Evolutionary conservation across 2,797 vertebrate genomes (phyloP).

Genomic region (Chrosomus eos): DNA sequence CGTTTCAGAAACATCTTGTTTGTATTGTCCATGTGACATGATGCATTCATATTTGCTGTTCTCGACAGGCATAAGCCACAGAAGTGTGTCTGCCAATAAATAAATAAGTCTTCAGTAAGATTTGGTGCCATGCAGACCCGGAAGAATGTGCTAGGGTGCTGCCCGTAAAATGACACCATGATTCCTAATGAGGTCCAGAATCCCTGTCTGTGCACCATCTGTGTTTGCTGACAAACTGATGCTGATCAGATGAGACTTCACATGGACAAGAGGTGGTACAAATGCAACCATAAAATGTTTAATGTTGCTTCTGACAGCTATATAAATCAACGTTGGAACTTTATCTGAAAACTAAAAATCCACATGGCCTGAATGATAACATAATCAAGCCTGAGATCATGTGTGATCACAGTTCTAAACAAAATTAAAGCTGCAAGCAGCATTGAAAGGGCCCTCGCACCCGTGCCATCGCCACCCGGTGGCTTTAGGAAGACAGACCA

Average conservation of each 20-base stretch:
- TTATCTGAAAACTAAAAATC: background rate
- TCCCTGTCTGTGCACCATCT: slow-evolving; percentile 32
- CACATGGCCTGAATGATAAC: background rate
- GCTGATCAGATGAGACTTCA: slow-evolving; percentile 18
- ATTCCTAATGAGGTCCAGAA: slow-evolving; percentile 36
- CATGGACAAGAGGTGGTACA: slow-evolving; percentile 5
- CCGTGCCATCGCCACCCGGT: no score
- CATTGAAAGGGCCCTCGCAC: no score
- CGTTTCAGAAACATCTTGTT: slow-evolving; percentile 32
- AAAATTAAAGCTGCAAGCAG: no score
- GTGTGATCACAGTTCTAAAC: background rate
- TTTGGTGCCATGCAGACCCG: background rate
- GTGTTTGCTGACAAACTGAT: slow-evolving; percentile 15
- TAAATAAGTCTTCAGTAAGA: background rate
- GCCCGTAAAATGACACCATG: slow-evolving; percentile 1
- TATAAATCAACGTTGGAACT: background rate
- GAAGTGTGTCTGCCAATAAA: slow-evolving; percentile 3
- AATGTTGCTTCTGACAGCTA: background rate
- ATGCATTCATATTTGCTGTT: background rate
- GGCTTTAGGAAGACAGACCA: no score
- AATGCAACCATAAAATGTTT: background rate
- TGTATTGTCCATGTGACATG: background rate
- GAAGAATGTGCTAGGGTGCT: background rate
- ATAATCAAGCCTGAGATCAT: slow-evolving; percentile 8
- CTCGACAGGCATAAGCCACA: background rate